phyloP scores from a whole-genome alignment of 1,140 invertebrate genomes.

The Drusus annulatus region DNA sequence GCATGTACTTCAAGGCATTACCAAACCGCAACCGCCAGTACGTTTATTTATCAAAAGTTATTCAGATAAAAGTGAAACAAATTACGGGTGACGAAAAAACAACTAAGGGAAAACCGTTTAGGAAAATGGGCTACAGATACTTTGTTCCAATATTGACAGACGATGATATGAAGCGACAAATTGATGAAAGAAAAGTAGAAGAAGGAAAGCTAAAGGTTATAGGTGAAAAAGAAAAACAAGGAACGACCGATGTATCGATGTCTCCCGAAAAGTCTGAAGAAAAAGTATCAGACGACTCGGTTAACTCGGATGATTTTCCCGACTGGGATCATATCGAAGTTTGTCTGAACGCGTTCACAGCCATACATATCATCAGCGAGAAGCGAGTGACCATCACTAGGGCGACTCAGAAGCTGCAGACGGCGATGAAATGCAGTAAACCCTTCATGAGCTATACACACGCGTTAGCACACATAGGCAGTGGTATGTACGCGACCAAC shows the following conservation, averaged over 20 bases:
- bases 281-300: slow-evolving; percentile 20
- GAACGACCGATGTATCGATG: slow-evolving; percentile 14
- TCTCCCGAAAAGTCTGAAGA: background rate
- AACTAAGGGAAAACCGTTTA: slow-evolving; percentile 59
- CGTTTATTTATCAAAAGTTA: slow-evolving; percentile 59
- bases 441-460: slow-evolving; percentile 32
- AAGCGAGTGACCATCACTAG: slow-evolving; percentile 56
- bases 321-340: slow-evolving; percentile 56
- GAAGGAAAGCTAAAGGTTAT: background rate
- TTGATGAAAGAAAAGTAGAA: slow-evolving; percentile 27
- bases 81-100: slow-evolving; percentile 63
- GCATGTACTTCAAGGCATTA: slow-evolving; percentile 69
- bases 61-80: slow-evolving; percentile 48
- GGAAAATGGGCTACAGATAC: slow-evolving; percentile 61
- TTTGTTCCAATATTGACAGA: slow-evolving; percentile 57
- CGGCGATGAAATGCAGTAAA: slow-evolving; percentile 50
- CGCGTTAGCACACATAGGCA: background rate
- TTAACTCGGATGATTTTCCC: background rate
- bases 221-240: slow-evolving; percentile 25
- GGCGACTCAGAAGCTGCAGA: slow-evolving; percentile 50
- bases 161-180: slow-evolving; percentile 50
- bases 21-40: slow-evolving; percentile 69
- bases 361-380: slow-evolving; percentile 56
- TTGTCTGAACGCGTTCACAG: slow-evolving; percentile 52
- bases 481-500: background rate